phyloP scores from a whole-genome alignment of 2,113 vertebrate genomes.

The Dinomys branickii region DNA sequence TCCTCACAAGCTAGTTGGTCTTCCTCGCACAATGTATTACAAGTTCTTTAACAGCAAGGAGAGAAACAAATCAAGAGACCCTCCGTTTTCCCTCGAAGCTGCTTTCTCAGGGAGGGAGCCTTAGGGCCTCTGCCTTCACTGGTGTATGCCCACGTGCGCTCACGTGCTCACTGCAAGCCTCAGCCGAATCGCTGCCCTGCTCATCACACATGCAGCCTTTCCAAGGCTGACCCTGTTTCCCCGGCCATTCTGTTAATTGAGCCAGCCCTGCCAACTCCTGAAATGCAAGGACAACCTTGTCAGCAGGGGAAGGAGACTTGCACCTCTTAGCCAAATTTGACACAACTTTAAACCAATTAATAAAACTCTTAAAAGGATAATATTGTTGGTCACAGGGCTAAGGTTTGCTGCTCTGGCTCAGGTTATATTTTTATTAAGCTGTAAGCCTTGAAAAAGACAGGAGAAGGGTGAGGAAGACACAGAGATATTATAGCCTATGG shows the following conservation, averaged over 20 bases:
- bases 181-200: conserved; percentile 18
- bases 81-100: conserved; percentile 41
- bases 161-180: neutral
- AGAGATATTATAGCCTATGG: conserved; percentile 85
- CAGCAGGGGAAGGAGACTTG: conserved; percentile 69
- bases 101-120: neutral
- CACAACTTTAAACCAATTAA: conserved; percentile 84
- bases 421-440: conserved; percentile 86
- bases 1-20: neutral
- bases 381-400: conserved; percentile 77
- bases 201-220: neutral
- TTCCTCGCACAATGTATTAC: conserved; percentile 50
- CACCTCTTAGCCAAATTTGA: conserved; percentile 73
- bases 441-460: conserved; percentile 71
- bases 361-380: conserved; percentile 85
- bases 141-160: accelerated
- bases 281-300: conserved; percentile 72
- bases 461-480: conserved; percentile 73
- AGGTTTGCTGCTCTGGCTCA: conserved; percentile 70
- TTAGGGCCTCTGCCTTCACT: neutral
- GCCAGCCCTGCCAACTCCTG: conserved; percentile 54
- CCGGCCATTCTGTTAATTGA: conserved; percentile 74
- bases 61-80: conserved; percentile 46
- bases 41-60: conserved; percentile 53
- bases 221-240: conserved; percentile 63